phyloP scores from a whole-genome alignment of 2,888 invertebrate genomes.

The Hesperia comma region DNA sequence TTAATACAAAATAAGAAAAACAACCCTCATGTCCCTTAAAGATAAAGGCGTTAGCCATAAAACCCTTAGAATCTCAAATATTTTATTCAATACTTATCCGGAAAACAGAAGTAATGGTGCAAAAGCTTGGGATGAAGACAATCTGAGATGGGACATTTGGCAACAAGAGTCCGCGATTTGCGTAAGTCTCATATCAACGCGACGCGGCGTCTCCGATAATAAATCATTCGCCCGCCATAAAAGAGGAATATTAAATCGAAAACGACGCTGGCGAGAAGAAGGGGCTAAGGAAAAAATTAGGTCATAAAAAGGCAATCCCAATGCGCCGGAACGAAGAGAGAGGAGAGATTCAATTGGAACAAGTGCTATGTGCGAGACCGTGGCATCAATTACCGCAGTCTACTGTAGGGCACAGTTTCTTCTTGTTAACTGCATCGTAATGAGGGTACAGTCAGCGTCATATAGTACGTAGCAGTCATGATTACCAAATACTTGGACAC shows the following conservation, averaged over 20 bases:
- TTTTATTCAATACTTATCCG: constrained; percentile 6
- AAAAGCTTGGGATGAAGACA: constrained; percentile 9
- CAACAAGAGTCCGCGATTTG: constrained; percentile 50
- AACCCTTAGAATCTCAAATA: background rate
- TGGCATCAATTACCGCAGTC: background rate
- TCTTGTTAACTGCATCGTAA: no score
- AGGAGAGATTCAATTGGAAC: constrained; percentile 61
- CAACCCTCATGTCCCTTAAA: background rate
- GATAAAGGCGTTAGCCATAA: background rate
- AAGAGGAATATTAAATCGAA: constrained; percentile 75
- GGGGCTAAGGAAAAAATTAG: constrained; percentile 72
- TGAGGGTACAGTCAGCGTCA: no score
- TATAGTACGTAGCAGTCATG: no score
- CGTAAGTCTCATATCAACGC: constrained; percentile 59
- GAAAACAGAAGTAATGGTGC: constrained; percentile 5
- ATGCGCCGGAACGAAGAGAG: constrained; percentile 66
- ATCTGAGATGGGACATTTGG: constrained; percentile 29
- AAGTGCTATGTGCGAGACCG: constrained; percentile 4
- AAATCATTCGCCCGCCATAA: constrained; percentile 71
- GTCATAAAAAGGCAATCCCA: constrained; percentile 72
- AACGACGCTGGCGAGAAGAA: constrained; percentile 53
- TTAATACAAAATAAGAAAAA: background rate
- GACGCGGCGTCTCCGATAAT: constrained; percentile 58
- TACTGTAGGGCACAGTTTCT: background rate
- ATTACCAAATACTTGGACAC: no score